A percentile compares a stretch with the other conserved stretches of the same genome.
Evolutionary conservation across 2,888 invertebrate genomes (phyloP).

Genomic region (Bruchidius siliquastri): DNA sequence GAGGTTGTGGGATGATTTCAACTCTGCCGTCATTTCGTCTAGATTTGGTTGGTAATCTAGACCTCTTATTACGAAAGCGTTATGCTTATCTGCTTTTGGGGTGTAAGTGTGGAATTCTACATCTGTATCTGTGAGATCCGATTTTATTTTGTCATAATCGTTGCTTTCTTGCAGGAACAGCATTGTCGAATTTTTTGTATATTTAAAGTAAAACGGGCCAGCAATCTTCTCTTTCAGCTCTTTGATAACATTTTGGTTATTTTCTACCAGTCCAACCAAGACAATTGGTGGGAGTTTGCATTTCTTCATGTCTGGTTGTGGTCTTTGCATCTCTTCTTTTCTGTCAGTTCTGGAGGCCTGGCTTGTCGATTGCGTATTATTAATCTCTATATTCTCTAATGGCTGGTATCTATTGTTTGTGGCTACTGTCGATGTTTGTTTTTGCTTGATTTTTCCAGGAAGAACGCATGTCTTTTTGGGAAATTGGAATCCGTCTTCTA

Average conservation of each 20-base stretch:
- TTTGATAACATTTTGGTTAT: not conserved
- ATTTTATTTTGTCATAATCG: not conserved
- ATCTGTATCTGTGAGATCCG: not conserved
- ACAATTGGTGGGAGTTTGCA: not conserved
- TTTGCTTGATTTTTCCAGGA: too few species aligned
- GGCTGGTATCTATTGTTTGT: too few species aligned
- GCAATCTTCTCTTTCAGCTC: not conserved
- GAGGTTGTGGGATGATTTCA: too few species aligned
- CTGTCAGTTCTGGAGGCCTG: too few species aligned
- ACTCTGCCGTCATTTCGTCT: too few species aligned
- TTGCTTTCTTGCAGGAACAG: not conserved
- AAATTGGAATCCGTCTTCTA: too few species aligned
- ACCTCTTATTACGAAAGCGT: slow-evolving; percentile 13
- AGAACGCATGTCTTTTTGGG: too few species aligned
- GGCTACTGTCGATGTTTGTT: too few species aligned
- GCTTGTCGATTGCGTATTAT: too few species aligned
- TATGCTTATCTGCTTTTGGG: slow-evolving; percentile 4
- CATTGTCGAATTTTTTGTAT: not conserved
- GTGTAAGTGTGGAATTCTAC: slow-evolving; percentile 4
- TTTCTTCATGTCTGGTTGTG: not conserved
- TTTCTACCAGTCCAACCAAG: not conserved
- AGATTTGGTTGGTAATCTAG: too few species aligned
- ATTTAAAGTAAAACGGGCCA: not conserved
- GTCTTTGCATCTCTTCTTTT: not conserved
- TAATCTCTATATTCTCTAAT: too few species aligned